Evolutionary conservation across 2,888 invertebrate species (phyloP).

Genomic region (Mythimna lalbum): DNA sequence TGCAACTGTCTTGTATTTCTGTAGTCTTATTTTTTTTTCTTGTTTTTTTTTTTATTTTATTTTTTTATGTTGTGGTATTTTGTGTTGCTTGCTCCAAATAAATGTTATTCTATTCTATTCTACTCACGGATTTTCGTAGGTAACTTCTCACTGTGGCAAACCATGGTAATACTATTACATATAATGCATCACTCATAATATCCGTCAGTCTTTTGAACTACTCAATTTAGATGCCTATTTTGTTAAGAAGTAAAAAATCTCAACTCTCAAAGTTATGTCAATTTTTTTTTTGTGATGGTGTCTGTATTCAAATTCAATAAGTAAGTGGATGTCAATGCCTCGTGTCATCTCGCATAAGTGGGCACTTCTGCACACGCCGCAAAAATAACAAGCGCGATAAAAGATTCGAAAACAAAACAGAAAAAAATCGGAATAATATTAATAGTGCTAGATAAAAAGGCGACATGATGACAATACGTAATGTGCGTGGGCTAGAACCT

Average conservation of each 20-base stretch:
- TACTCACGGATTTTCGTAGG: not conserved
- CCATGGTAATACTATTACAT: not conserved
- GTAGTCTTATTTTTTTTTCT: too few species aligned
- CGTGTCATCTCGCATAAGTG: conserved; percentile 36
- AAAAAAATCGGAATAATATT: conserved; percentile 61
- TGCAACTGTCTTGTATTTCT: too few species aligned
- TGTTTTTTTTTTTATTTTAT: too few species aligned
- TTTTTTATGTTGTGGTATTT: too few species aligned
- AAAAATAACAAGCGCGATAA: conserved; percentile 68
- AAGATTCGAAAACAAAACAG: conserved; percentile 56
- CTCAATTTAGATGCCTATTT: not conserved
- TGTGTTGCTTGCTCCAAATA: too few species aligned
- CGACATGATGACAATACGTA: conserved; percentile 80
- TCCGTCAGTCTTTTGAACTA: not conserved
- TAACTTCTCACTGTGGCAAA: not conserved
- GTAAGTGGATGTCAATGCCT: conserved; percentile 1
- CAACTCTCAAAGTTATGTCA: not conserved
- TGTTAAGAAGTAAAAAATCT: not conserved
- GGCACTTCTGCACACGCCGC: conserved; percentile 37
- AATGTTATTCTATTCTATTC: too few species aligned
- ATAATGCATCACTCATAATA: not conserved
- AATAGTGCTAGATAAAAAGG: conserved; percentile 69
- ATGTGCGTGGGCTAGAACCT: conserved; percentile 76
- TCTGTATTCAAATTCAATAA: conserved; percentile 16
- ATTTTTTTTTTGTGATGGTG: conserved; percentile 9